Percentiles rank a stretch among this genome's conserved stretches.
Evolutionary conservation across 64 coral and sea anemone genomes (phyloP).

Genomic region (Montipora cactus): DNA sequence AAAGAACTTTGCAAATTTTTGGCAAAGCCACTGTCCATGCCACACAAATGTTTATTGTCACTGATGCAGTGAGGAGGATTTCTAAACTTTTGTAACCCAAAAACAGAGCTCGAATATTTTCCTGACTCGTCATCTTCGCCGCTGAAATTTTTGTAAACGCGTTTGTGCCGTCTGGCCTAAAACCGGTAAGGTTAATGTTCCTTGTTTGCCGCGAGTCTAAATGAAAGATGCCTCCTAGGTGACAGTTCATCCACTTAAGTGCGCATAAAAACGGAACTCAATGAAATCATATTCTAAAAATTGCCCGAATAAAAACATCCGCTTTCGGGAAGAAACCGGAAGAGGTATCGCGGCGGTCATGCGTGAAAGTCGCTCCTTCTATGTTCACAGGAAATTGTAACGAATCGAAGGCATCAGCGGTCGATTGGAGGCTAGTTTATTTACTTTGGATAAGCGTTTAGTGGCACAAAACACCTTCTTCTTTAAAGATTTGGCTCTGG

Average conservation of each 20-base stretch:
- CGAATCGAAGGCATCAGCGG: too few species aligned
- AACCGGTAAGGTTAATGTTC: constrained; percentile 12
- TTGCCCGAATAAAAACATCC: not conserved
- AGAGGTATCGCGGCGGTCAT: not conserved
- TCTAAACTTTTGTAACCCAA: constrained; percentile 46
- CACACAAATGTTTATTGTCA: constrained; percentile 63
- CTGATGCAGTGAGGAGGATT: constrained; percentile 46
- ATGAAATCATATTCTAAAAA: constrained; percentile 1
- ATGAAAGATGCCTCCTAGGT: too few species aligned
- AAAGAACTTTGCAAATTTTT: not conserved
- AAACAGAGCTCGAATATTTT: not conserved
- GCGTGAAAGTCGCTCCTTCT: not conserved
- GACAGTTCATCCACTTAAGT: not conserved
- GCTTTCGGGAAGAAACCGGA: not conserved
- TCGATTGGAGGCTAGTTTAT: not conserved
- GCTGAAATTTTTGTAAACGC: constrained; percentile 16
- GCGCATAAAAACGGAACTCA: not conserved
- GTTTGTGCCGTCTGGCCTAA: too few species aligned
- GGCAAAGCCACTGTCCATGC: constrained; percentile 38
- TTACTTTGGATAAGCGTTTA: not conserved
- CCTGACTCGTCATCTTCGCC: not conserved
- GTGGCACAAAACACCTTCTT: too few species aligned
- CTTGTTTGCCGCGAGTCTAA: not conserved
- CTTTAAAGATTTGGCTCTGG: too few species aligned
- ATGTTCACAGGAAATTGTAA: not conserved